Evolutionary conservation across 2,113 vertebrate species (phyloP), one percentile per base, ranked within the genome.

Genomic region (Nothoprocta perdicaria): DNA sequence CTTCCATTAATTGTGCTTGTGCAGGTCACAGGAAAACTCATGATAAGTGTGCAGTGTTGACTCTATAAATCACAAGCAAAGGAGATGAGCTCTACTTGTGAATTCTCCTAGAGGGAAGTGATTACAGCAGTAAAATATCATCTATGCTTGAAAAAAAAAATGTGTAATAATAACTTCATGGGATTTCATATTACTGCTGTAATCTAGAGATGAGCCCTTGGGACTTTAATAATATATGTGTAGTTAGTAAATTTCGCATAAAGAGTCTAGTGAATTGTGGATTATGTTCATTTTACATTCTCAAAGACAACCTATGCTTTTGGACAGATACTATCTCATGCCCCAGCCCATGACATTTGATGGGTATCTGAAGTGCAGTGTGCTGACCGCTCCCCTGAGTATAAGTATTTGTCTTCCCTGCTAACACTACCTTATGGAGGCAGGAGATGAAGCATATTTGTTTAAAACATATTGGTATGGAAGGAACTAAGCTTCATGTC

Each of bases 1-100:
- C n/a, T 89, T 93, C 92, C 91, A 95, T 94, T 95, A 91, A 91
- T 93, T 95, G 84, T 95, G 73, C 76, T 93, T 75, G 57, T 87
- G 52, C 14, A 48, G 65, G 82, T 86, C 84, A 88, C 68, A 75
- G 76, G 80, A 92, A 92, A 89, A 53, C 61, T 91, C 61, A 74
- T 68, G 57, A 74, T 48, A 66, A 7, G n/a, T 60, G 65, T 62
- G 57, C 65, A 33, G 52, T 80, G 52, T 35, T 75, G 48, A 66
- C 79, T 74, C 52, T 84, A 41, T 92, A 83, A 89, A 92, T 88
- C 84, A 72, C 76, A 61, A 75, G 21, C 88, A 95, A 93, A 72
- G 73, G 79, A 86, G 43, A 61, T 61, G 15, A 91, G 96, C 45
- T 74, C 21, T 89, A 73, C 48, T 83, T 80, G 60, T 75, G 48